phyloP scores from a whole-genome alignment of 2,888 invertebrate genomes.

The Leptinotarsa tumamoca region DNA sequence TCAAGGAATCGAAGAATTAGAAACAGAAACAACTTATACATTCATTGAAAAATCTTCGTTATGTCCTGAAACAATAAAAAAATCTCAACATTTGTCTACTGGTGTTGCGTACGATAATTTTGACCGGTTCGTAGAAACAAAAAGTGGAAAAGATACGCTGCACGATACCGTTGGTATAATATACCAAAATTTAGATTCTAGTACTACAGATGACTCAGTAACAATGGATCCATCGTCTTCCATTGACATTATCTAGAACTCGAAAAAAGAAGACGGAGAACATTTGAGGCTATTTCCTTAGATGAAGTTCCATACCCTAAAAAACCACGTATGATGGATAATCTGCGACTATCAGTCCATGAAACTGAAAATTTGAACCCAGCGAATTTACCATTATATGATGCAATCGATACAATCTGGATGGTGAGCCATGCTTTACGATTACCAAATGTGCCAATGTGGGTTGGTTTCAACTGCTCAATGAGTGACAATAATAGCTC shows the following conservation, averaged over 20 bases:
- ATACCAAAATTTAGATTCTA: background rate
- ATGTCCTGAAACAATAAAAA: slow-evolving; percentile 39
- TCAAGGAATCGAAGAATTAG: slow-evolving; percentile 29
- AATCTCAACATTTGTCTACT: slow-evolving; percentile 32
- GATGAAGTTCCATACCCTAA: slow-evolving; percentile 46
- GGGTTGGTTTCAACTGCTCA: slow-evolving; percentile 54
- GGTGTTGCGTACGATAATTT: slow-evolving; percentile 41
- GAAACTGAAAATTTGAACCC: background rate
- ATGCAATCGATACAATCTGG: background rate
- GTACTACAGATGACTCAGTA: background rate
- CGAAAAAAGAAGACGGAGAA: slow-evolving; percentile 48
- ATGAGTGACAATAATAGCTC: slow-evolving; percentile 40
- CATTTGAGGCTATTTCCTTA: slow-evolving; percentile 44
- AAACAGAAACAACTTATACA: background rate
- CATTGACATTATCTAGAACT: background rate
- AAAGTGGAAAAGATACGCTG: slow-evolving; percentile 36
- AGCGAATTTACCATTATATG: background rate
- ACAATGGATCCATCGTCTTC: background rate
- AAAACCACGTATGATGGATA: slow-evolving; percentile 44
- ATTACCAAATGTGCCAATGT: slow-evolving; percentile 44
- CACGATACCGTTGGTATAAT: too few relatives aligned
- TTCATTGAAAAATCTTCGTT: slow-evolving; percentile 24
- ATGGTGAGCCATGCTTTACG: slow-evolving; percentile 33
- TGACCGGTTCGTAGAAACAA: slow-evolving; percentile 42
- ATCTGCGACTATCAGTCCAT: background rate